Base-by-base conservation (phyloP, 2,797 vertebrate genomes). In the Yasuhikotakia modesta region DNA sequence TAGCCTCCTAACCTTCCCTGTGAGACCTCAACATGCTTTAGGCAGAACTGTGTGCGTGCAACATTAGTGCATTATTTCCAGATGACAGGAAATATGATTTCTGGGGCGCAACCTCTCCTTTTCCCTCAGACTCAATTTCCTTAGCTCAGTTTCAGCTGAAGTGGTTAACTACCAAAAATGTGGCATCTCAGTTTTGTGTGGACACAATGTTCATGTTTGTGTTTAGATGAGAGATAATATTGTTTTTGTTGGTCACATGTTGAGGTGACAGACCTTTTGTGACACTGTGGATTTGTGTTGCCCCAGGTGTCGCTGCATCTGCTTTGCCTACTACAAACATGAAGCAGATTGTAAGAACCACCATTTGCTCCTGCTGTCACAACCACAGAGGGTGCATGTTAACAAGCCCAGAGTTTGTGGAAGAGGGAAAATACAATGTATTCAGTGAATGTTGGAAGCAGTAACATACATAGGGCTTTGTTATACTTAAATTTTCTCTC, bases 301-400 rank as follows among this genome's bases (percentile, higher is more conserved):
- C 76, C 53, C 57, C 70, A 76, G 68, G 76, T 82, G 75, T 76
- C 21, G 19, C 35, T 16, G 71, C 46, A 19, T 75, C 53, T 77
- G 60, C 53, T 71, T 67, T 70, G 67, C 66, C 63, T 32, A 75
- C 76, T 77, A 57, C 76, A 79, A 83, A 78, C 72, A 75, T 5
- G 53, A 75, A 68, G 46, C 43, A 27, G 43, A 66, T 68, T 80
- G 80, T 80, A 55, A 78, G 76, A 75, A 73, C 57, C 73, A 22
- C 81, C 85, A 84, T 86, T 84, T 86, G 85, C 68, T 79, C 69
- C 70, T 84, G 76, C 70, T 71, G 75, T 78, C 81, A 81, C 71
- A 81, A 70, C 72, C 71, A 52, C 52, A 71, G 73, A 76, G 70
- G 64, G 66, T 67, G 69, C 68, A 76, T 76, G 83, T 73, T 77